Evolutionary conservation across 2,797 vertebrate species (phyloP).

Genomic region (Oceanodroma leucorhoa): DNA sequence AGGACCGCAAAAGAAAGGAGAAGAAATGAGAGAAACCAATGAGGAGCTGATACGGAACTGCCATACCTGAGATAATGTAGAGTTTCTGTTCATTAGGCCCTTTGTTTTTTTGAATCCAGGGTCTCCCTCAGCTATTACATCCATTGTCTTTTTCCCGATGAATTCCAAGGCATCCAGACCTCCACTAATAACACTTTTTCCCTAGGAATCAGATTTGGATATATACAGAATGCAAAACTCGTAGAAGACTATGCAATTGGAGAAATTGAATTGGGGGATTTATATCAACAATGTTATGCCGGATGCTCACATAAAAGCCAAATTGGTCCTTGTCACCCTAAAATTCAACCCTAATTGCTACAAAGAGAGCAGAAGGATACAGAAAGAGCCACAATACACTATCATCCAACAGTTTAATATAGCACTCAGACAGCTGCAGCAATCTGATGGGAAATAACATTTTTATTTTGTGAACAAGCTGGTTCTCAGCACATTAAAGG

Average conservation of each 20-base stretch:
- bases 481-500: background rate
- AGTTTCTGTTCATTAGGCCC: constrained; percentile 87
- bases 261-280: background rate
- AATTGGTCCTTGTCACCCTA: background rate
- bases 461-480: background rate
- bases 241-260: background rate
- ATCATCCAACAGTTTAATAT: background rate
- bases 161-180: constrained; percentile 96
- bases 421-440: background rate
- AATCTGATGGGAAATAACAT: background rate
- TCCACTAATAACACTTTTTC: constrained; percentile 90
- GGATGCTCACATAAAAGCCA: background rate
- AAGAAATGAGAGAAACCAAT: background rate
- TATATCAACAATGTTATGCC: background rate
- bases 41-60: background rate
- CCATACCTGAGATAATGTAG: constrained; percentile 90
- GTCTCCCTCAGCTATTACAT: constrained; percentile 96
- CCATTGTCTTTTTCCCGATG: constrained; percentile 99
- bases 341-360: background rate
- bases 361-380: background rate
- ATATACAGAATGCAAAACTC: background rate
- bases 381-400: background rate
- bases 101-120: constrained; percentile 97
- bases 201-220: constrained; percentile 73
- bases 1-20: background rate